phyloP scores from a whole-genome alignment of 2,888 invertebrate species.

The Prenolepis imparis region DNA sequence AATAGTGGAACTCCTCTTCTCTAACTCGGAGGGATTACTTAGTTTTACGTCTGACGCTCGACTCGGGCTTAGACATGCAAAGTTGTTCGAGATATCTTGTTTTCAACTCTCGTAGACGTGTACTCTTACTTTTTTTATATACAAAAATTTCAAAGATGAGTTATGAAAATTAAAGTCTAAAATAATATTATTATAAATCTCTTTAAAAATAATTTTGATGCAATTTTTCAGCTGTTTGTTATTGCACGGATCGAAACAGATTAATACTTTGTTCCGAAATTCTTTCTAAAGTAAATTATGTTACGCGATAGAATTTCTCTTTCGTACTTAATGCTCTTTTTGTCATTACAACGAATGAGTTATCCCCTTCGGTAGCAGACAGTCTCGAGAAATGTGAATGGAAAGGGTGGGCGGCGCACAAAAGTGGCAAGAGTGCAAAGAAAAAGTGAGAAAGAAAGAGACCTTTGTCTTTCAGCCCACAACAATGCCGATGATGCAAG shows the following conservation, averaged over 20 bases:
- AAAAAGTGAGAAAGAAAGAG: slow-evolving; percentile 55
- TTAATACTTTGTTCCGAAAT: slow-evolving; percentile 33
- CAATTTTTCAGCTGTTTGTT: background rate
- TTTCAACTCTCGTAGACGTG: background rate
- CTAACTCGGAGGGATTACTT: slow-evolving; percentile 41
- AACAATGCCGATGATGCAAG: slow-evolving; percentile 73
- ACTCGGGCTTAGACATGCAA: slow-evolving; percentile 20
- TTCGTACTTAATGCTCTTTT: slow-evolving; percentile 37
- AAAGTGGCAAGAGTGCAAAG: slow-evolving; percentile 42
- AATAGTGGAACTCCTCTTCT: slow-evolving; percentile 23
- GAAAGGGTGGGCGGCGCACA: slow-evolving; percentile 39
- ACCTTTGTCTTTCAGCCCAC: slow-evolving; percentile 72
- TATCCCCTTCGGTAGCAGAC: slow-evolving; percentile 32
- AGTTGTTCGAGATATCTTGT: slow-evolving; percentile 15
- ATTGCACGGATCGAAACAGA: slow-evolving; percentile 5
- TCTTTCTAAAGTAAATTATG: slow-evolving; percentile 27
- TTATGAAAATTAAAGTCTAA: background rate
- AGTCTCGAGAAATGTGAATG: slow-evolving; percentile 46
- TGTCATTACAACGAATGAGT: slow-evolving; percentile 43
- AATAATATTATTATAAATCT: background rate
- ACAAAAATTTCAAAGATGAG: background rate
- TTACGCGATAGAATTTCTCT: slow-evolving; percentile 18
- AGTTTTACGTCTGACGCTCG: slow-evolving; percentile 28
- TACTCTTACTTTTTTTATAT: background rate
- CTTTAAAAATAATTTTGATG: background rate